Evolutionary conservation across 2,888 invertebrate genomes (phyloP).

Genomic region (Drosophila bunnanda): DNA sequence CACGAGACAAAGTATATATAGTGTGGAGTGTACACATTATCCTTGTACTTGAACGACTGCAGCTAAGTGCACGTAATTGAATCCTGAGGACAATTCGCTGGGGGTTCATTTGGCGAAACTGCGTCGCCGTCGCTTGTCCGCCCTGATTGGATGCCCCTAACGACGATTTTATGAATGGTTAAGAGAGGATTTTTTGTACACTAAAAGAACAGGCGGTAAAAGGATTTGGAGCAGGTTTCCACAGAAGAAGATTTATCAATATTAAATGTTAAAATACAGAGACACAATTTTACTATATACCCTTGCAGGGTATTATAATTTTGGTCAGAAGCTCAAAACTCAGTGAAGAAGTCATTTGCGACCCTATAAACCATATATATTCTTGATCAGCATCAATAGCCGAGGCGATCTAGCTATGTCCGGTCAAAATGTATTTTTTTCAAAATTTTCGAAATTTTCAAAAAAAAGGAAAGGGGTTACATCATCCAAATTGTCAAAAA

Average conservation of each 20-base stretch:
- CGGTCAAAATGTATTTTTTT: no score
- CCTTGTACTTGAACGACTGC: constrained; percentile 75
- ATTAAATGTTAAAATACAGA: no score
- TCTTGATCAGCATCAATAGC: no score
- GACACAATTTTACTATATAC: no score
- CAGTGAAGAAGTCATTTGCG: no score
- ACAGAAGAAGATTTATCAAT: neutral
- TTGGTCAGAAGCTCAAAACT: no score
- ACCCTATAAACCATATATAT: no score
- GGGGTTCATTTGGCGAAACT: constrained; percentile 27
- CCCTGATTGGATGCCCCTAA: constrained; percentile 46
- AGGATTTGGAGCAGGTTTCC: neutral
- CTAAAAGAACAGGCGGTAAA: constrained; percentile 3
- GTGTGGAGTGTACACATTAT: constrained; percentile 58
- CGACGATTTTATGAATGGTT: constrained; percentile 49
- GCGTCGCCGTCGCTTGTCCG: constrained; percentile 25
- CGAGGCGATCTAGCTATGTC: no score
- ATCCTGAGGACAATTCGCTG: constrained; percentile 55
- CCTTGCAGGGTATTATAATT: no score
- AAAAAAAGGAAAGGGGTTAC: no score
- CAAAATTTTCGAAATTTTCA: no score
- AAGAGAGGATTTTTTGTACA: constrained; percentile 5
- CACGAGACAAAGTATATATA: constrained; percentile 17
- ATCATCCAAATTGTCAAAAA: no score
- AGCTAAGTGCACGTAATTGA: constrained; percentile 71